Evolutionary conservation across 2,888 invertebrate genomes (phyloP).

Genomic region (Drosophila parthenogenetica): DNA sequence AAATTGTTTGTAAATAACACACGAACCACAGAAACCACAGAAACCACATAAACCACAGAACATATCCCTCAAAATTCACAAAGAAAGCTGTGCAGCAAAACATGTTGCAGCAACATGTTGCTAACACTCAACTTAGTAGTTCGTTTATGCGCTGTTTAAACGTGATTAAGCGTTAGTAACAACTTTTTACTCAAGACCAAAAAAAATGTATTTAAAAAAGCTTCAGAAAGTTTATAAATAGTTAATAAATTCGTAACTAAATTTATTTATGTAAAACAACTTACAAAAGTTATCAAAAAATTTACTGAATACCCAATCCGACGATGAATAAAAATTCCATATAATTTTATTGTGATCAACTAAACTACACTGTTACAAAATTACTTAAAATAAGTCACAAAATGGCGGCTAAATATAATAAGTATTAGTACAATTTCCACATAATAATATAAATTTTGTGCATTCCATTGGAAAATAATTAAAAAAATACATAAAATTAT

Average conservation of each 20-base stretch:
- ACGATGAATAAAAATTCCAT: neutral
- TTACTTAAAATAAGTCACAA: neutral
- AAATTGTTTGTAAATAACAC: constrained; percentile 67
- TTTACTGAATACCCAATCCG: too few relatives aligned
- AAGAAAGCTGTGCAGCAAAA: constrained; percentile 34
- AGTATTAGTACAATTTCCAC: constrained; percentile 6
- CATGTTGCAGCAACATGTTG: constrained; percentile 74
- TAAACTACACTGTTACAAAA: neutral
- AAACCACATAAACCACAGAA: neutral
- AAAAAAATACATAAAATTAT: neutral
- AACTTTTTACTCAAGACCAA: neutral
- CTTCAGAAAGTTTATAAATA: too few relatives aligned
- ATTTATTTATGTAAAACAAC: too few relatives aligned
- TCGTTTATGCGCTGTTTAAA: constrained; percentile 29
- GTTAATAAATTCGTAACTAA: too few relatives aligned
- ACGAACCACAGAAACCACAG: neutral
- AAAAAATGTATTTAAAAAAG: neutral
- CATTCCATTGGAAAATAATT: constrained; percentile 24
- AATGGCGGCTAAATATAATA: neutral
- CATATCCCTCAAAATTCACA: constrained; percentile 6
- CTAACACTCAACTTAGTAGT: constrained; percentile 38
- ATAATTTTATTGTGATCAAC: constrained; percentile 6
- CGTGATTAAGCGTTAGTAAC: constrained; percentile 16
- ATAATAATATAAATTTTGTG: neutral
- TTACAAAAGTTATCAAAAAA: too few relatives aligned